Conservation (phyloP, 1,140 invertebrate species). For the Tetraneura akinire region DNA sequence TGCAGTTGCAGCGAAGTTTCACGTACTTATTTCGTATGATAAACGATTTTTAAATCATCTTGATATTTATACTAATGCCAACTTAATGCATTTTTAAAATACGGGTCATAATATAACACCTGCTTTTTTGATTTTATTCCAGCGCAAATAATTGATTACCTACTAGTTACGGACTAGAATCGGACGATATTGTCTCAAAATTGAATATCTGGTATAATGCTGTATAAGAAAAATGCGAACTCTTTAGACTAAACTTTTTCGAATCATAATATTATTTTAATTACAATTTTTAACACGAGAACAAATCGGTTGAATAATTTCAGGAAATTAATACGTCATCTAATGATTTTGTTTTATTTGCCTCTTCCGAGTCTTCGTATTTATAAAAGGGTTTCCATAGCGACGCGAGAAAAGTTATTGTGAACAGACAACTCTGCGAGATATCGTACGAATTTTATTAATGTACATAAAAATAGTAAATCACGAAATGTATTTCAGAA, state of each 20-base stretch:
- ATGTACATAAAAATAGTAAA: too few relatives aligned
- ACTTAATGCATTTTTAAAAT: background rate
- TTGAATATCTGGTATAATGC: background rate
- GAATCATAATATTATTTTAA: background rate
- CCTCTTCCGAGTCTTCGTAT: background rate
- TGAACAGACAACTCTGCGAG: background rate
- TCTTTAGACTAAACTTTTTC: background rate
- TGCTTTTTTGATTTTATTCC: background rate
- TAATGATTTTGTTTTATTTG: background rate
- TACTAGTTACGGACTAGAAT: too few relatives aligned
- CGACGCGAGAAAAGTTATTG: background rate
- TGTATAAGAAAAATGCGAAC: constrained; percentile 1
- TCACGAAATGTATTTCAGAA: too few relatives aligned
- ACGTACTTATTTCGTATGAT: background rate
- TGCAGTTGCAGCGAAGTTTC: too few relatives aligned
- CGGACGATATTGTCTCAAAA: background rate
- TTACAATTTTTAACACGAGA: background rate
- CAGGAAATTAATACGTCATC: background rate
- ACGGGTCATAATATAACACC: background rate
- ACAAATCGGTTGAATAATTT: background rate
- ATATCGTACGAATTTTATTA: background rate
- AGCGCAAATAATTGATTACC: background rate
- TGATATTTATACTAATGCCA: background rate
- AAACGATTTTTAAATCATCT: background rate
- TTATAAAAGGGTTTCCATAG: background rate